Base-by-base conservation (phyloP, 2,797 vertebrate genomes). In the Decapterus maruadsi region DNA sequence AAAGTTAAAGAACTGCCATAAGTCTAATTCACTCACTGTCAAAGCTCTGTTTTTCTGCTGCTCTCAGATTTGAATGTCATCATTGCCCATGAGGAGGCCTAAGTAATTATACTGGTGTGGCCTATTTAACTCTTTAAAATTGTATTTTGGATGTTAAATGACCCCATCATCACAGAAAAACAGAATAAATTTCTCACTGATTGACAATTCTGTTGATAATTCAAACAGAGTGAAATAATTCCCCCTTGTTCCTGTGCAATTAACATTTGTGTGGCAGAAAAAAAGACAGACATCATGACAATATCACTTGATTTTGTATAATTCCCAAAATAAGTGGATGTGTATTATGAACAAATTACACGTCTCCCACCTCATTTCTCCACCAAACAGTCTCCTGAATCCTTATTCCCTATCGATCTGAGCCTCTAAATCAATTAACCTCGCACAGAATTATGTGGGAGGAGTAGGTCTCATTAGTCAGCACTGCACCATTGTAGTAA, bases 341-440 rank as follows among this genome's bases (percentile, higher is more conserved):
- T 58, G 34, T 40, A 40, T 48, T 40, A 3, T 46, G 20, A 10
- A 2, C 36, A 19, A 16, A 66, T 26, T 26, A 38, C 20, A n/a
- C 13, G 26, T 77, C 34, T 77, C 70, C 50, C 50, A 75, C 42
- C 53, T 48, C 38, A 73, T 59, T 74, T 77, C 70, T 76, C 55
- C 14, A 66, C 14, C 38, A 51, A 53, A 64, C 54, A 51, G 59
- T 46, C 38, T 71, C 63, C 54, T 56, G 70, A 78, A 80, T 68
- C 80, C 76, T 53, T 31, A 14, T 61, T 75, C 68, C 71, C 81
- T 19, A 53, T 53, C 76, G 40, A 86, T 68, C 72, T 19, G 1
- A 72, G 59, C 31, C 17, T 75, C 45, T 9, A 63, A 84, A 82
- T 84, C 68, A 86, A 85, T 83, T 65, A 76, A 72, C 58, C 38